phyloP scores from a whole-genome alignment of 2,888 invertebrate genomes.

The Andrena bucephala region DNA sequence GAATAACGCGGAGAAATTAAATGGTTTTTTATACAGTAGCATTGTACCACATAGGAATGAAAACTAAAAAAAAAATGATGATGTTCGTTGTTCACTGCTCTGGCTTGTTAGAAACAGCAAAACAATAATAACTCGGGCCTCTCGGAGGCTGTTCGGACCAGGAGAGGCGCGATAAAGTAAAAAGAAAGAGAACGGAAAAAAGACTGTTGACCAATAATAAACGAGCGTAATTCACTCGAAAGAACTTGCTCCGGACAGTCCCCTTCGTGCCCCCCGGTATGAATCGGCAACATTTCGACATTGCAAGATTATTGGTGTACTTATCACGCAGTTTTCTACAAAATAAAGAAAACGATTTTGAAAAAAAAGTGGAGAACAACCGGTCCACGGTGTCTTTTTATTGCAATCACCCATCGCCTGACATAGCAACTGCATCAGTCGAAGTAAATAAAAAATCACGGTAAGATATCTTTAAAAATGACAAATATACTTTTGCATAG shows the following conservation, averaged over 20 bases:
- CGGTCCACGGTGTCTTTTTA: background rate
- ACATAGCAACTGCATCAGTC: no score
- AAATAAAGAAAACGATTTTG: slow-evolving; percentile 83
- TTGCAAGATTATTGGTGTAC: slow-evolving; percentile 84
- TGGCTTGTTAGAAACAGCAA: slow-evolving; percentile 80
- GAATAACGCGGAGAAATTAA: slow-evolving; percentile 38
- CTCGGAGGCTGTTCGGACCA: slow-evolving; percentile 75
- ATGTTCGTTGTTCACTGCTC: slow-evolving; percentile 82
- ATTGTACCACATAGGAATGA: slow-evolving; percentile 78
- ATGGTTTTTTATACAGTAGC: slow-evolving; percentile 80
- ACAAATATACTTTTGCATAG: no score
- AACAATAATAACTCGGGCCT: slow-evolving; percentile 73
- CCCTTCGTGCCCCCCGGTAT: slow-evolving; percentile 74
- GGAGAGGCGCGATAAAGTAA: slow-evolving; percentile 51
- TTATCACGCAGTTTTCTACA: slow-evolving; percentile 84
- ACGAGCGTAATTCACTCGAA: slow-evolving; percentile 61
- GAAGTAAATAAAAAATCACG: no score
- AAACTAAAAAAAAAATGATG: slow-evolving; percentile 58
- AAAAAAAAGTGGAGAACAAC: slow-evolving; percentile 65
- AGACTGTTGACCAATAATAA: slow-evolving; percentile 60
- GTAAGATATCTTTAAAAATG: no score
- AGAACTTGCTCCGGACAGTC: slow-evolving; percentile 72
- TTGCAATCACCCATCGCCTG: background rate
- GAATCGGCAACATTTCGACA: slow-evolving; percentile 82
- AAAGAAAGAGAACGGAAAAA: slow-evolving; percentile 18